These are phyloP conservation scores for Tinea semifulvella DNA, from an alignment of 2,888 invertebrate genomes.

Conservation along the genomic window DNA sequence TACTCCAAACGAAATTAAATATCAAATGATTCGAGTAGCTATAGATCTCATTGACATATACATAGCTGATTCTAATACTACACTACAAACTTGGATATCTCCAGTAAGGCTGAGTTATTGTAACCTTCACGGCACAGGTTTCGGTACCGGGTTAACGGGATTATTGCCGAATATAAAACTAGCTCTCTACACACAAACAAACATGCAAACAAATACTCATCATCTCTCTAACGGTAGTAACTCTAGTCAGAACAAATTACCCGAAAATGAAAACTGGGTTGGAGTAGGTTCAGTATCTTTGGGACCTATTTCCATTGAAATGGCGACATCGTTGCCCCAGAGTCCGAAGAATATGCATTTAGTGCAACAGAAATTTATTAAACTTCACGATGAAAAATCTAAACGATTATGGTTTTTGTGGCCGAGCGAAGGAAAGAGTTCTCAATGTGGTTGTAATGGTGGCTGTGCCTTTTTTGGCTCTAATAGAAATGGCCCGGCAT, in stretches of 20 bases:
- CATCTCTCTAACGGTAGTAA: constrained; percentile 66
- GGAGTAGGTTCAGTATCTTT: constrained; percentile 91
- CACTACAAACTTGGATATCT: constrained; percentile 87
- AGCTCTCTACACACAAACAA: constrained; percentile 73
- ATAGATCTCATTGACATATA: constrained; percentile 91
- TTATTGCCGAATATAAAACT: constrained; percentile 78
- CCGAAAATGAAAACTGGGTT: constrained; percentile 80
- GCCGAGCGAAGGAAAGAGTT: constrained; percentile 75
- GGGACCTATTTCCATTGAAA: constrained; percentile 90
- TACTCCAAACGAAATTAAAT: constrained; percentile 87
- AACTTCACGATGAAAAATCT: constrained; percentile 83
- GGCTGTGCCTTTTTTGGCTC: constrained; percentile 95
- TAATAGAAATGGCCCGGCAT: constrained; percentile 87
- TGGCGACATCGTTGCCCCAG: constrained; percentile 82
- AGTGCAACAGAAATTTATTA: constrained; percentile 84
- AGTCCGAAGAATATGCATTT: constrained; percentile 80
- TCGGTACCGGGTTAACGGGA: constrained; percentile 88
- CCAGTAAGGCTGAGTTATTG: constrained; percentile 90
- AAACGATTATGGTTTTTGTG: constrained; percentile 95
- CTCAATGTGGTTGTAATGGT: constrained; percentile 94
- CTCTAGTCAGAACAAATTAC: constrained; percentile 40
- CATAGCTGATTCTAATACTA: constrained; percentile 88
- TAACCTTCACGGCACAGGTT: constrained; percentile 93
- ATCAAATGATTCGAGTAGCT: constrained; percentile 89
- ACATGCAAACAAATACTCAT: constrained; percentile 58